Percentiles rank a stretch among this genome's conserved stretches.
Evolutionary conservation across 2,797 vertebrate species (phyloP).

Genomic region (Pagetopsis macropterus): DNA sequence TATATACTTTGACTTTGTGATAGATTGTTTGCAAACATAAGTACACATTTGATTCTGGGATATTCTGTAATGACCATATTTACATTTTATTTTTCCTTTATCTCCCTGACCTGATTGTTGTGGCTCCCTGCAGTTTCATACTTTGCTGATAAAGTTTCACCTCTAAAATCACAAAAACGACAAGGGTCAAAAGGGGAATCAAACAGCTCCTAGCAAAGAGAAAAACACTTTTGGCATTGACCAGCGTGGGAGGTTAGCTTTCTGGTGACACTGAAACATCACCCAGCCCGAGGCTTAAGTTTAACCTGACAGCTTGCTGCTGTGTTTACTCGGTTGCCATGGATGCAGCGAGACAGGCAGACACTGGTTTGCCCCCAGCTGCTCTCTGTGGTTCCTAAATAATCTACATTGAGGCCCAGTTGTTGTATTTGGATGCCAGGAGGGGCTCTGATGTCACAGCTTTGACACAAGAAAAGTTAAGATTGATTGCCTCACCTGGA

Average conservation of each 20-base stretch:
- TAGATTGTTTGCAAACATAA: neutral
- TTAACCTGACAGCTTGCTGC: conserved; percentile 86
- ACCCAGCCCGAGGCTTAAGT: conserved; percentile 81
- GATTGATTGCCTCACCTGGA: conserved; percentile 76
- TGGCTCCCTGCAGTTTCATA: neutral
- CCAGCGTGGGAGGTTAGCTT: conserved; percentile 79
- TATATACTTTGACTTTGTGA: neutral
- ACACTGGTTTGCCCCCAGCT: conserved; percentile 87
- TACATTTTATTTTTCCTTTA: neutral
- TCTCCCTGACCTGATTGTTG: conserved; percentile 8
- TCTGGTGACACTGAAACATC: conserved; percentile 84
- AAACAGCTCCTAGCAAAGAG: conserved; percentile 76
- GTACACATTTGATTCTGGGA: neutral
- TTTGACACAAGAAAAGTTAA: conserved; percentile 63
- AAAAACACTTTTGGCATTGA: conserved; percentile 71
- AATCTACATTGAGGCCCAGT: conserved; percentile 89
- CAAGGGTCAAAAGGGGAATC: conserved; percentile 60
- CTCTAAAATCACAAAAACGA: conserved; percentile 41
- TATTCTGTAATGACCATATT: neutral
- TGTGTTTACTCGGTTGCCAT: conserved; percentile 87
- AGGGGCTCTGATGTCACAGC: conserved; percentile 78
- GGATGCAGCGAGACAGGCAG: conserved; percentile 82
- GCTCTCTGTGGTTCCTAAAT: conserved; percentile 84
- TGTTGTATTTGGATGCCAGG: conserved; percentile 85
- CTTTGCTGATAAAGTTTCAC: neutral